Conservation (phyloP, 1,140 invertebrate genomes). For the Calliopsis andreniformis region DNA sequence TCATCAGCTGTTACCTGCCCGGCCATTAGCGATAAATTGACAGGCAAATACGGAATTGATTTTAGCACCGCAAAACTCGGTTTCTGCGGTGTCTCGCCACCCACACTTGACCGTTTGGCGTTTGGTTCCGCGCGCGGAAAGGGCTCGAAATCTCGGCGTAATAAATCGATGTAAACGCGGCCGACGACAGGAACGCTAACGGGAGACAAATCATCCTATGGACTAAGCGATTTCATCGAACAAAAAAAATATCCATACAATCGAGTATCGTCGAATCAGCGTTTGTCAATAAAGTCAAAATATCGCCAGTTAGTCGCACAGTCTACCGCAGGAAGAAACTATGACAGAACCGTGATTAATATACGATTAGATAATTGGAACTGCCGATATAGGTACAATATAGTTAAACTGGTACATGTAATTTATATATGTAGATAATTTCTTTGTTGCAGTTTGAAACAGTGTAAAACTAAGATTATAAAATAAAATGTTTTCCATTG, state of each 20-base stretch:
- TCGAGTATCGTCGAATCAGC: conserved; percentile 53
- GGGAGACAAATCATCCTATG: conserved; percentile 43
- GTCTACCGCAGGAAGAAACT: neutral
- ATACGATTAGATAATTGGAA: conserved; percentile 1
- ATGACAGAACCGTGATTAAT: neutral
- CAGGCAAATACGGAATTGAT: conserved; percentile 72
- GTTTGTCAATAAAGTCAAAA: conserved; percentile 45
- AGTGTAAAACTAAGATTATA: too few relatives aligned
- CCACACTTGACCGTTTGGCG: conserved; percentile 65
- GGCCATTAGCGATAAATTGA: conserved; percentile 73
- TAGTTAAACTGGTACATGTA: too few relatives aligned
- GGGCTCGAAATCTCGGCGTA: conserved; percentile 54
- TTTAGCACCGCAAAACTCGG: conserved; percentile 71
- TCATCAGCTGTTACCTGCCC: conserved; percentile 70
- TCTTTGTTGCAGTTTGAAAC: too few relatives aligned
- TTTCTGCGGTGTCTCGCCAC: conserved; percentile 66
- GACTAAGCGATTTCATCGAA: conserved; percentile 31
- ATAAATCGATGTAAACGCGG: conserved; percentile 68
- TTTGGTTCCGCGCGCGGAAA: conserved; percentile 59
- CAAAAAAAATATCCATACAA: conserved; percentile 45
- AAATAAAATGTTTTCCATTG: too few relatives aligned
- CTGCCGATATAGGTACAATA: neutral
- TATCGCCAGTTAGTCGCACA: conserved; percentile 15
- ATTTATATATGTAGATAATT: too few relatives aligned
- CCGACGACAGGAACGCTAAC: conserved; percentile 45